Percentiles rank a stretch among this genome's conserved stretches.
phyloP scores from a whole-genome alignment of 2,888 invertebrate species.

The Drosophila conformis region DNA sequence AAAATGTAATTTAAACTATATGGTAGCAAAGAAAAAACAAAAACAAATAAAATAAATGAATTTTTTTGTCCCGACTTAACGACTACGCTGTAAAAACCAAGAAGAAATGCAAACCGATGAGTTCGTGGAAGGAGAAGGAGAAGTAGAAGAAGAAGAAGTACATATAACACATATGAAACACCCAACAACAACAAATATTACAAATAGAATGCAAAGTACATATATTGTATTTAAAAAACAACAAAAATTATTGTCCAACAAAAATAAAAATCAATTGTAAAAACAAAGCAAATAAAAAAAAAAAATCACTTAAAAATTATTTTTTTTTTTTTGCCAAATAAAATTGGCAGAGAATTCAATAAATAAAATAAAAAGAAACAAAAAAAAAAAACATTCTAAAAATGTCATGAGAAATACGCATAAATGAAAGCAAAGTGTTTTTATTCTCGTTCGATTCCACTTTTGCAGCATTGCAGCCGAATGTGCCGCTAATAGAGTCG shows the following conservation, averaged over 20 bases:
- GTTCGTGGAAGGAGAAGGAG: neutral
- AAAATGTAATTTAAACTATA: conserved; percentile 77
- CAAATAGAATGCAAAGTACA: conserved; percentile 62
- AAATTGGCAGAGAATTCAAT: conserved; percentile 39
- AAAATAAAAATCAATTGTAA: conserved; percentile 66
- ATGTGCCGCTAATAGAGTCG: conserved; percentile 36
- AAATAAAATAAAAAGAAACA: conserved; percentile 34
- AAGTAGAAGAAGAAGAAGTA: conserved; percentile 4
- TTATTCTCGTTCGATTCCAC: conserved; percentile 19
- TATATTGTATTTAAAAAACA: conserved; percentile 62
- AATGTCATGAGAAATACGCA: conserved; percentile 70
- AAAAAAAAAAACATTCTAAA: conserved; percentile 46
- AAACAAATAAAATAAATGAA: conserved; percentile 45
- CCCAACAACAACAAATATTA: conserved; percentile 35
- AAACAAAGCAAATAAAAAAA: conserved; percentile 25
- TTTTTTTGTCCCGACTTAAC: conserved; percentile 57
- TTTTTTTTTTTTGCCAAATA: conserved; percentile 37
- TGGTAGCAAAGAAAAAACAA: conserved; percentile 45
- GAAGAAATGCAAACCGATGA: conserved; percentile 3
- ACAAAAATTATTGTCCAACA: conserved; percentile 70
- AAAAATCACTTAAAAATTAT: conserved; percentile 25
- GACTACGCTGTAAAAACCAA: conserved; percentile 36
- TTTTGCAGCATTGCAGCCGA: conserved; percentile 12
- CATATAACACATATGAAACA: conserved; percentile 46
- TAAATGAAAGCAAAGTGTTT: conserved; percentile 49